Conservation (phyloP, 1,140 invertebrate species). For the Ceratosolen solmsi region DNA sequence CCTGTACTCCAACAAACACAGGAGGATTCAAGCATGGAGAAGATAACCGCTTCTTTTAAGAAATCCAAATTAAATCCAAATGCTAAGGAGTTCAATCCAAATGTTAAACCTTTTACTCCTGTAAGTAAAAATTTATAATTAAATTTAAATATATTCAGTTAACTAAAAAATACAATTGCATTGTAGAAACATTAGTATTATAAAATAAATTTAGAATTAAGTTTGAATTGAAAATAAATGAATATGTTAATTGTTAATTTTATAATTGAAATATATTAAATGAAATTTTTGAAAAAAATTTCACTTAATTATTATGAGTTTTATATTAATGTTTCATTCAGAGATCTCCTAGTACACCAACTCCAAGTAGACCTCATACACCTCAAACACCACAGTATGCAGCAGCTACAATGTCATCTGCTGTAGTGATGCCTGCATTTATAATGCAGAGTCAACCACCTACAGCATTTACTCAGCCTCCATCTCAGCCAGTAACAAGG, state of each 20-base stretch:
- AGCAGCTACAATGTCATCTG: conserved; percentile 68
- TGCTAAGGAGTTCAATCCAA: conserved; percentile 92
- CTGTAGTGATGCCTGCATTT: conserved; percentile 74
- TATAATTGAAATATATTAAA: conserved; percentile 28
- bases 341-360: conserved; percentile 79
- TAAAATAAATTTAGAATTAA: too few relatives aligned
- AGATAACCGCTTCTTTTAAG: conserved; percentile 78
- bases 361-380: conserved; percentile 84
- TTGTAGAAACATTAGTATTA: background rate
- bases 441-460: conserved; percentile 72
- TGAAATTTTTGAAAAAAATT: conserved; percentile 28
- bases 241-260: too few relatives aligned
- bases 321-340: conserved; percentile 60
- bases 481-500: conserved; percentile 70
- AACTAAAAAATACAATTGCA: background rate
- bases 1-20: conserved; percentile 62
- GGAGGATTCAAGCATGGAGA: conserved; percentile 72
- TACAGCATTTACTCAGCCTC: conserved; percentile 73
- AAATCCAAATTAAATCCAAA: conserved; percentile 90
- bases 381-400: conserved; percentile 84
- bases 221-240: too few relatives aligned
- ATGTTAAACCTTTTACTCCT: conserved; percentile 89
- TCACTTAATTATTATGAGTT: conserved; percentile 24
- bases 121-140: conserved; percentile 72
- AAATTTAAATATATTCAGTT: background rate